Evolutionary conservation across 2,888 invertebrate species (phyloP), one percentile per base, ranked within the genome.

Genomic region (Ophioninae sp.): DNA sequence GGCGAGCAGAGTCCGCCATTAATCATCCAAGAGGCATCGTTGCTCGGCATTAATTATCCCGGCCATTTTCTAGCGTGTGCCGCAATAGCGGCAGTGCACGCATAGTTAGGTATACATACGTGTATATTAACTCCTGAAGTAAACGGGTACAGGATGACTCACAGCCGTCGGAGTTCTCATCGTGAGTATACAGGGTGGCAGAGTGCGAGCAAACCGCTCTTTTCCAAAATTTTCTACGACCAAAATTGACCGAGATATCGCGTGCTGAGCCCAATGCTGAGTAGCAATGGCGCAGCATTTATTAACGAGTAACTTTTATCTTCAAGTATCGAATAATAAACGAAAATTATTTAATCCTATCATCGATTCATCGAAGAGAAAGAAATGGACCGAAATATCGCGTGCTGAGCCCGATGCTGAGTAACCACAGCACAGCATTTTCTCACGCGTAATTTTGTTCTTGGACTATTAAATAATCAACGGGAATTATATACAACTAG

Each of bases 31-130:
- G 87, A 86, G 88, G 88, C 89, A 90, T 91, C 89, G 89, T 87
- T 88, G 88, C 88, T 88, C 88, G 89, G 89, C 91, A 91, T 91
- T 91, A 91, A 91, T 91, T 91, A 91, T 91, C 89, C 87, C 86
- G 88, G 89, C 89, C 89, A 90, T 91, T 91, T 91, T 91, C 90
- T 88, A 89, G 81, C 83, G 86, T 84, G 84, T 86, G 85, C 82
- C 83, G 78, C 79, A 83, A 77, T 76, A 81, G 79, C 84, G 82
- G 85, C 85, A 85, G 88, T 86, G 88, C 88, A 85, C 86, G 87
- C 84, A 83, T 84, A 64, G 64, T 50, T 68, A 68, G 23, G 50
- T 23, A 73, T 65, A 20, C 10, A 57, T 39, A 65, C 64, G 50
- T 61, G 61, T 57, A 64, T 79, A 72, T 64, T 67, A 57, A 20